These are phyloP conservation scores for Metopolophium dirhodum DNA, from an alignment of 1,140 invertebrate genomes.

Conservation along the genomic window DNA sequence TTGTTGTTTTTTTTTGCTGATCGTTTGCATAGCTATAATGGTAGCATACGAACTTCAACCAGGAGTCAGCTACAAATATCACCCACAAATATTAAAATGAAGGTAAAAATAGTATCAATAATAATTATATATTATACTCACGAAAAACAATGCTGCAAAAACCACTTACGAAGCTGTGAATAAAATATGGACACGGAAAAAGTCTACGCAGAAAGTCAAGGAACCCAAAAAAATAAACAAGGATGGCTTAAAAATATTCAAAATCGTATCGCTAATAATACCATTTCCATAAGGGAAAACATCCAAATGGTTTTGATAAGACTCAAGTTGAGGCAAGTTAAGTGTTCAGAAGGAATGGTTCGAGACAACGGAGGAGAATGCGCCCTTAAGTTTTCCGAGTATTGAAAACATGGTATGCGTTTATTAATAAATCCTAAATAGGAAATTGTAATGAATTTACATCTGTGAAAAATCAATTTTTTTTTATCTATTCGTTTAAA, in stretches of 20 bases:
- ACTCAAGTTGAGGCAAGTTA: background rate
- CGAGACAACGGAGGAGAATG: background rate
- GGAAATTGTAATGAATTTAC: too few species aligned
- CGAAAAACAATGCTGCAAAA: background rate
- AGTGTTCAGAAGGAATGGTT: background rate
- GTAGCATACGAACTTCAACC: background rate
- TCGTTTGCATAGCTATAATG: background rate
- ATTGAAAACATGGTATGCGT: background rate
- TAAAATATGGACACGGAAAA: background rate
- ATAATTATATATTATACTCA: background rate
- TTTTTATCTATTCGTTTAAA: background rate
- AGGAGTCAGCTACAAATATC: background rate
- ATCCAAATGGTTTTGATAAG: background rate
- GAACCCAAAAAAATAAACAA: background rate
- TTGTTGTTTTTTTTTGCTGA: background rate
- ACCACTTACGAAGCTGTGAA: background rate
- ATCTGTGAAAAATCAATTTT: background rate
- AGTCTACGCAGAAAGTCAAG: background rate
- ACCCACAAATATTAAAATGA: background rate
- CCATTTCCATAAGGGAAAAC: background rate
- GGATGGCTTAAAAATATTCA: too few species aligned
- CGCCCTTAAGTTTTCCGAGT: too few species aligned
- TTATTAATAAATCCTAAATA: too few species aligned
- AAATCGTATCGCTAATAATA: too few species aligned
- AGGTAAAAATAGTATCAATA: background rate